Conservation (phyloP, 1,140 invertebrate species). For the Eurytemora carolleeae region DNA sequence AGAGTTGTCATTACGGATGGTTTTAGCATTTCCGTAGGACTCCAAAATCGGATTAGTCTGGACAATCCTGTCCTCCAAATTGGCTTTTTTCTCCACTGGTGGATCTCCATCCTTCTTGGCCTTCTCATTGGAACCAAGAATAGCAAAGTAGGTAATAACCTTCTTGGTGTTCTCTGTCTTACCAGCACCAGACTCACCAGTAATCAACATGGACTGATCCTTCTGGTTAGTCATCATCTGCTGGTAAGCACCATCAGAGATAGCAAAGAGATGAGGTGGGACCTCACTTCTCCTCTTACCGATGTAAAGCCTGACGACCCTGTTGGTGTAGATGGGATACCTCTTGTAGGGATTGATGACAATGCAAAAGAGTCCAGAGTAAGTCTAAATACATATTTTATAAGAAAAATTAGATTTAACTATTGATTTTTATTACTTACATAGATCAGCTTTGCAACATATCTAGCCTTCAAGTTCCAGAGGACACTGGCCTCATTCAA, state of each 20-base stretch:
- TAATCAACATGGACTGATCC: constrained; percentile 28
- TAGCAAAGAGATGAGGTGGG: constrained; percentile 97
- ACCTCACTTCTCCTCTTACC: constrained; percentile 98
- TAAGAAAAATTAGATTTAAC: too few species aligned
- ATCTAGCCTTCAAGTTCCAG: constrained; percentile 36
- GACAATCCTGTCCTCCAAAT: constrained; percentile 88
- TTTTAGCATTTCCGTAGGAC: constrained; percentile 98
- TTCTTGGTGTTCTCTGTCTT: constrained; percentile 46
- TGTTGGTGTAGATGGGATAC: constrained; percentile 91
- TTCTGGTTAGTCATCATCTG: constrained; percentile 88
- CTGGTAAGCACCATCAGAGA: constrained; percentile 97
- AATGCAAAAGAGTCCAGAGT: constrained; percentile 98
- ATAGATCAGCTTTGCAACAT: constrained; percentile 35
- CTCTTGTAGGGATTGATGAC: constrained; percentile 99
- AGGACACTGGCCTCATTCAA: constrained; percentile 41
- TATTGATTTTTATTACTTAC: constrained; percentile 26
- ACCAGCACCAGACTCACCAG: constrained; percentile 37
- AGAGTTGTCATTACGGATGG: constrained; percentile 97
- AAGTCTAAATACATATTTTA: too few species aligned
- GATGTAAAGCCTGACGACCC: constrained; percentile 90
- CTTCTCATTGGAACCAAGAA: constrained; percentile 29
- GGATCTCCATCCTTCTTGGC: constrained; percentile 16
- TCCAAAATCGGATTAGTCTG: constrained; percentile 97
- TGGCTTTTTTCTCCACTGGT: constrained; percentile 22
- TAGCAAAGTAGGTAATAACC: constrained; percentile 41